Conservation (phyloP, 2,113 vertebrate species). For the Sapayoa aenigma region DNA sequence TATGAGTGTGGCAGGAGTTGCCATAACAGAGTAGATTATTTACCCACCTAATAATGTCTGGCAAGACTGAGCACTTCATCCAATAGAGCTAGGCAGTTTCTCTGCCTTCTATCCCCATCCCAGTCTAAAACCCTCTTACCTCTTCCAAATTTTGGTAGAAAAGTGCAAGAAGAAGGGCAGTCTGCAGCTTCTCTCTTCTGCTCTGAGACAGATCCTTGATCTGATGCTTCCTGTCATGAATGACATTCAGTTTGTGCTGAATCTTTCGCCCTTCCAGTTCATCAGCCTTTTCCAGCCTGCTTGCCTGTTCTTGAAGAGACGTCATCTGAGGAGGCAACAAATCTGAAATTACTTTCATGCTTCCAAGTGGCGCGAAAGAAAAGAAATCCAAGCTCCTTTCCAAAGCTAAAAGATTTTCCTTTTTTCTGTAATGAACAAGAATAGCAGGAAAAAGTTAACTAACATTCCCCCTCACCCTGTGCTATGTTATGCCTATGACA, state of each 20-base stretch:
- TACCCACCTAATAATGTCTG: not conserved
- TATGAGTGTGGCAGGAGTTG: not conserved
- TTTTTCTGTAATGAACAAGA: not conserved
- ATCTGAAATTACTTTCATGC: not conserved
- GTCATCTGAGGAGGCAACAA: conserved; percentile 69
- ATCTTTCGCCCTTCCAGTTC: conserved; percentile 62
- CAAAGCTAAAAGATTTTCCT: not conserved
- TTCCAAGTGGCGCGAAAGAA: not conserved
- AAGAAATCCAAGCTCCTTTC: not conserved
- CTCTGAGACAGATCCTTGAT: conserved; percentile 77
- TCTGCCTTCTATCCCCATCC: not conserved
- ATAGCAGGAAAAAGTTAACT: not conserved
- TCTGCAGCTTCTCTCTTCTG: conserved; percentile 75
- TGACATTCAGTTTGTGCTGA: conserved; percentile 62
- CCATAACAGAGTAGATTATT: not conserved
- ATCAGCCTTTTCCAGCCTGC: conserved; percentile 48
- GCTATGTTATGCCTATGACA: not conserved
- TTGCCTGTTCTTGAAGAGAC: conserved; percentile 78
- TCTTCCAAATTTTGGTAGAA: conserved; percentile 78
- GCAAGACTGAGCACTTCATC: not conserved
- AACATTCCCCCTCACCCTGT: not conserved
- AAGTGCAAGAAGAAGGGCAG: conserved; percentile 70
- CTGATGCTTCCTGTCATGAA: conserved; percentile 60
- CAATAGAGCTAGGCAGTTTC: not conserved
- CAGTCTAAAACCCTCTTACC: conserved; percentile 64